Evolutionary conservation across 2,888 invertebrate species (phyloP), one percentile per base, ranked within the genome.

Genomic region (Netelia fuscicornis): DNA sequence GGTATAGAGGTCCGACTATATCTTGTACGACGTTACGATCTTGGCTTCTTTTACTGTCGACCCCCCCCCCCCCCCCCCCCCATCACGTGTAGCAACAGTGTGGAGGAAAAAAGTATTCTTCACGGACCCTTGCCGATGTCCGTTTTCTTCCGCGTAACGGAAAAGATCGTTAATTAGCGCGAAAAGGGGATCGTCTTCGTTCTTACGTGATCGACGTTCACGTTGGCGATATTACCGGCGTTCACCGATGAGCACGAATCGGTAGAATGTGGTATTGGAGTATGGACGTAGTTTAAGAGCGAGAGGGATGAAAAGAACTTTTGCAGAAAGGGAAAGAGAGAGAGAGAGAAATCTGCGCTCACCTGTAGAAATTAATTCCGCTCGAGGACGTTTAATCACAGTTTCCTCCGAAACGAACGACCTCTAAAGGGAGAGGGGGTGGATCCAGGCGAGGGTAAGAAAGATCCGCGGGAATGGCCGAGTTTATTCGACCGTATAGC

Each of bases 361-460:
- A 82, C 81, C 84, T 86, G 85, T 85, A 77, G 78, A 86, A 88
- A 88, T 88, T 85, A 87, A 88, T 86, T 88, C 85, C 83, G 84
- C 84, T 81, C 71, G 84, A 71, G 77, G 74, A 86, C 83, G 80
- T 87, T 87, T 85, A 84, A 87, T 86, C 86, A 85, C 86, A 86
- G 86, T 81, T 78, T 86, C 80, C 9, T 6, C 56, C 77, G 56
- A 75, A 75, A 68, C 20, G 60, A 85, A 85, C 79, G 76, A 79
- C 74, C 65, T 58, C 10, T 54, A 48, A 13, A 13, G 9, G 23
- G 58, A 20, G 58, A 9, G 58, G 58, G 17, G 58, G 58, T n/a
- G 48, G 48, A 13, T 20, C 20, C 0, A 13, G 13, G 48, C 2
- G 20, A 58, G 58, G 23, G 9, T 58, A 58, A 78, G 60, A 56